Conservation (phyloP, 1,140 invertebrate species). For the Hestina assimilis region DNA sequence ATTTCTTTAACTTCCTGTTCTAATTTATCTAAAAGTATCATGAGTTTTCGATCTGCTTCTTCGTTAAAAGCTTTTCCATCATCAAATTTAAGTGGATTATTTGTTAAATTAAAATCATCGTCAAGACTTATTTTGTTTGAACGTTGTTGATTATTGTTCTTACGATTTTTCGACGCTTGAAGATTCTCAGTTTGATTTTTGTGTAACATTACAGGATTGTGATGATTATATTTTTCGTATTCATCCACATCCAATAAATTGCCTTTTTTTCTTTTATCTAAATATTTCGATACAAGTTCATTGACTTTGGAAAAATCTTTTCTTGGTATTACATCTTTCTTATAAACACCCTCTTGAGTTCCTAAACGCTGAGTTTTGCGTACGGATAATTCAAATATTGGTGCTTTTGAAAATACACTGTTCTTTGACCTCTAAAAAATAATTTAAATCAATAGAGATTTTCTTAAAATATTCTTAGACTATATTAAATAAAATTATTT, state of each 20-base stretch:
- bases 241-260: neutral
- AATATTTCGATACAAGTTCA: slow-evolving; percentile 41
- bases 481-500: too few species aligned
- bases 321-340: slow-evolving; percentile 47
- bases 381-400: slow-evolving; percentile 36
- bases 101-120: slow-evolving; percentile 6
- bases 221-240: neutral
- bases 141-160: too few species aligned
- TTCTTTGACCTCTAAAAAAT: slow-evolving; percentile 39
- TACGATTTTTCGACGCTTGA: neutral
- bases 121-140: too few species aligned
- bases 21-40: slow-evolving; percentile 25
- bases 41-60: slow-evolving; percentile 11
- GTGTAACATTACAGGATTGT: neutral
- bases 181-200: neutral
- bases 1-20: slow-evolving; percentile 26
- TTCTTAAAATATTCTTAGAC: too few species aligned
- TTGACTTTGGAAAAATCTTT: slow-evolving; percentile 47
- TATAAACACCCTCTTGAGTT: slow-evolving; percentile 13
- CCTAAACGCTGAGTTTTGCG: slow-evolving; percentile 6
- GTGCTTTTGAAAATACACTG: slow-evolving; percentile 45
- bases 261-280: slow-evolving; percentile 31
- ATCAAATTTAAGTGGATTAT: neutral
- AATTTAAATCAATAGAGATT: too few species aligned
- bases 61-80: neutral